Evolutionary conservation across 92 coral and sea anemone genomes (phyloP).

Genomic region (Porites lobata): DNA sequence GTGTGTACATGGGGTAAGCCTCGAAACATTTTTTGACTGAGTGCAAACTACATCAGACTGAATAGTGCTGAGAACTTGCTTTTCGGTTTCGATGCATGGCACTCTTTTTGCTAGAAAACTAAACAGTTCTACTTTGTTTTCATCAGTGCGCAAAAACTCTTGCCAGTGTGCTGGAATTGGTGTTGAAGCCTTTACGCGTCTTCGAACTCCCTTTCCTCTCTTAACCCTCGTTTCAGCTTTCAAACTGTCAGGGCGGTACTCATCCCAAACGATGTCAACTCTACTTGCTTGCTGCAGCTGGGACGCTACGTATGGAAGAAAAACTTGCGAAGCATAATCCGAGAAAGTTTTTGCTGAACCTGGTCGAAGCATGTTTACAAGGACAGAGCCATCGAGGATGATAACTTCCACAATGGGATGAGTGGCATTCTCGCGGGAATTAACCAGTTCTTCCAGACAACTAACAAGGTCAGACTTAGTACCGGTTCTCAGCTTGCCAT

Average conservation of each 20-base stretch:
- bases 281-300: constrained; percentile 49
- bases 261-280: constrained; percentile 61
- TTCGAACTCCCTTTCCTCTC: constrained; percentile 53
- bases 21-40: neutral
- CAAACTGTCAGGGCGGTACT: constrained; percentile 48
- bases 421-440: constrained; percentile 39
- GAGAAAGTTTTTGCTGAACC: constrained; percentile 44
- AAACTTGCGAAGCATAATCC: constrained; percentile 55
- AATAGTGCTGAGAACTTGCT: constrained; percentile 15
- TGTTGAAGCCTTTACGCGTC: constrained; percentile 47
- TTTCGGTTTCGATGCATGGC: constrained; percentile 9
- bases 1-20: constrained; percentile 45
- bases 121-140: constrained; percentile 46
- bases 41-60: neutral
- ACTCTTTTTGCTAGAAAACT: constrained; percentile 28
- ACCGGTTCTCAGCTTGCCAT: constrained; percentile 45
- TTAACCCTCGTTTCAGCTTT: constrained; percentile 50
- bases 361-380: constrained; percentile 67
- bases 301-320: constrained; percentile 47
- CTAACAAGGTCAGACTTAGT: constrained; percentile 66
- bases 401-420: constrained; percentile 38
- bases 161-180: constrained; percentile 42
- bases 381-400: constrained; percentile 62
- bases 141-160: constrained; percentile 30
- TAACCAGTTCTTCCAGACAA: constrained; percentile 33